Evolutionary conservation across 2,888 invertebrate species (phyloP).

Genomic region (Drepana falcataria): DNA sequence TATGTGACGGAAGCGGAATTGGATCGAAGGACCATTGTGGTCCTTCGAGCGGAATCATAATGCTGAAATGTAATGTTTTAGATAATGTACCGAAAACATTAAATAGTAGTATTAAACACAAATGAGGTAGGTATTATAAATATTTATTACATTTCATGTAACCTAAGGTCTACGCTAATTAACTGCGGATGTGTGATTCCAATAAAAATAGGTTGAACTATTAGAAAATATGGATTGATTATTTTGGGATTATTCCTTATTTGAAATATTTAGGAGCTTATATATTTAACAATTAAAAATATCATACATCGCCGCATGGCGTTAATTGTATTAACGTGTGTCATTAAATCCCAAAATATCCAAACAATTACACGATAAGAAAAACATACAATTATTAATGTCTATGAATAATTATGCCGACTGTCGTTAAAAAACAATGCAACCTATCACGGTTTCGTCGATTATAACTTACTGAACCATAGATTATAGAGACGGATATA

Average conservation of each 20-base stretch:
- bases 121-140: conserved; percentile 25
- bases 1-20: too few species aligned
- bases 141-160: conserved; percentile 32
- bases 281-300: not conserved
- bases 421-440: too few species aligned
- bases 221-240: not conserved
- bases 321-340: too few species aligned
- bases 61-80: not conserved
- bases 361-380: too few species aligned
- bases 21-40: not conserved
- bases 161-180: conserved; percentile 26
- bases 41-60: not conserved
- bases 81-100: not conserved
- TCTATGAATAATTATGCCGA: too few species aligned
- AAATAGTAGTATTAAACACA: conserved; percentile 7
- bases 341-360: too few species aligned
- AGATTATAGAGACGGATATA: too few species aligned
- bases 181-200: conserved; percentile 20
- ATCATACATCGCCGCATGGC: too few species aligned
- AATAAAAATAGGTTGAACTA: conserved; percentile 12
- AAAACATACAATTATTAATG: too few species aligned
- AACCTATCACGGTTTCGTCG: too few species aligned
- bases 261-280: not conserved
- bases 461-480: too few species aligned
- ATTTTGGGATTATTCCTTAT: not conserved